phyloP scores from a whole-genome alignment of 2,113 vertebrate species.

The Phycodurus eques region DNA sequence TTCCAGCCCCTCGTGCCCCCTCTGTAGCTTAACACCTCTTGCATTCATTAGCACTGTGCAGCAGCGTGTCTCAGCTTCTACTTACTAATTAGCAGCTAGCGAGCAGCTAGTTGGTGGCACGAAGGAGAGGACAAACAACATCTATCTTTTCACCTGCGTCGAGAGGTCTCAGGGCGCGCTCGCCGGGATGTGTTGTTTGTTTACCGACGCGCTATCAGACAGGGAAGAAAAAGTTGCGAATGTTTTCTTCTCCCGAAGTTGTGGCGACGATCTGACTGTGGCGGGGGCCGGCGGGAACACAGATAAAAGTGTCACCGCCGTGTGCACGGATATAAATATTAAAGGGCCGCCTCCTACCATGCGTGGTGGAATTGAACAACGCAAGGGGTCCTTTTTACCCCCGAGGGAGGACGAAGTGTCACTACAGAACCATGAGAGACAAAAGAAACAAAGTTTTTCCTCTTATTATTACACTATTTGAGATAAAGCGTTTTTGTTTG shows the following conservation, averaged over 20 bases:
- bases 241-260: background rate
- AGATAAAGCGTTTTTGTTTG: too few relatives aligned
- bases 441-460: background rate
- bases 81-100: conserved; percentile 2
- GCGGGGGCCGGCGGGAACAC: background rate
- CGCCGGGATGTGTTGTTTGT: background rate
- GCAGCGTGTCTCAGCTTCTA: background rate
- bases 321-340: background rate
- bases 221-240: background rate
- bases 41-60: background rate
- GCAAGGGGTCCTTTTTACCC: background rate
- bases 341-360: background rate
- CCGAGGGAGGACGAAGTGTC: background rate
- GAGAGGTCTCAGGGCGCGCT: background rate
- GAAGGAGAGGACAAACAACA: background rate
- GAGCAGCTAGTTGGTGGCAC: background rate
- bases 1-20: background rate
- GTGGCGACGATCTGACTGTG: background rate
- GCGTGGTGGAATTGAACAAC: background rate
- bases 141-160: background rate
- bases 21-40: background rate
- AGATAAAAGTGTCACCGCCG: background rate
- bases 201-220: background rate
- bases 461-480: background rate
- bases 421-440: background rate